Evolutionary conservation across 2,888 invertebrate genomes (phyloP).

Genomic region (Embidobia sp.): DNA sequence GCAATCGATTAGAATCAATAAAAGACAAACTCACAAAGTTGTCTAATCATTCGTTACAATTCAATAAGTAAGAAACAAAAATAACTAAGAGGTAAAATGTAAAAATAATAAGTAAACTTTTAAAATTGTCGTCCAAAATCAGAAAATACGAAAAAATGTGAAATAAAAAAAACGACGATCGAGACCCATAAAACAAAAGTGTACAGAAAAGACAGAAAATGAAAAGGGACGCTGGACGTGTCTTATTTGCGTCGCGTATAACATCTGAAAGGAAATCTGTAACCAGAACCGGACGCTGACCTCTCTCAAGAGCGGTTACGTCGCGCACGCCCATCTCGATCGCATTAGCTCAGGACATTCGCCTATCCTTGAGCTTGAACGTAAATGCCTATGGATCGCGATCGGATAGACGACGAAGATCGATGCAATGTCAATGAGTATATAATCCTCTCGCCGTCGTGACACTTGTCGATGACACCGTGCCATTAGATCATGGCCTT

Average conservation of each 20-base stretch:
- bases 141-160: too few species aligned
- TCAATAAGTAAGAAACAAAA: too few species aligned
- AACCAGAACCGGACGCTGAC: constrained; percentile 59
- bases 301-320: constrained; percentile 57
- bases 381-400: constrained; percentile 52
- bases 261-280: constrained; percentile 53
- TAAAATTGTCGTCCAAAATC: too few species aligned
- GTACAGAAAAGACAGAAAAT: neutral
- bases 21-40: too few species aligned
- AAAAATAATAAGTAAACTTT: too few species aligned
- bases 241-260: constrained; percentile 39
- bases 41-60: too few species aligned
- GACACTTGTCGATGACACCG: constrained; percentile 16
- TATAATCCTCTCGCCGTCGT: constrained; percentile 25
- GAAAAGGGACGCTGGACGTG: constrained; percentile 1
- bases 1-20: too few species aligned
- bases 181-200: constrained; percentile 14
- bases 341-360: constrained; percentile 57
- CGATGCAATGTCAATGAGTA: constrained; percentile 33
- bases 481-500: constrained; percentile 47
- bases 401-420: constrained; percentile 26
- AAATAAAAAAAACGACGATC: too few species aligned
- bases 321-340: constrained; percentile 56
- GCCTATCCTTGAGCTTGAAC: constrained; percentile 64
- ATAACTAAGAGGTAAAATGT: too few species aligned